phyloP scores from a whole-genome alignment of 2,797 vertebrate species.

The Hapalemur alaotrensis region DNA sequence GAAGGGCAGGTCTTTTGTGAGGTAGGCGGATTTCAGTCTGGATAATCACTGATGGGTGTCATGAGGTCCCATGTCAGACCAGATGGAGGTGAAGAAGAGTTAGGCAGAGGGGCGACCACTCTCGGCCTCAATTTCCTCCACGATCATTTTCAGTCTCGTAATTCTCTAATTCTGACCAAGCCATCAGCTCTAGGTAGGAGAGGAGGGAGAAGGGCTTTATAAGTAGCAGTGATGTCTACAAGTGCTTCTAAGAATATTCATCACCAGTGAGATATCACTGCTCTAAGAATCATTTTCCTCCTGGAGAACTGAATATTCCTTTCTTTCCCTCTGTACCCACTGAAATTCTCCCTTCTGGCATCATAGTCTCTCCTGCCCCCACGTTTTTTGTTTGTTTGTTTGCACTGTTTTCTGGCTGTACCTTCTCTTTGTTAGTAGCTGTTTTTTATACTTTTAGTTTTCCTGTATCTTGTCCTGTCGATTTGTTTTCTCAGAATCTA shows the following conservation, averaged over 20 bases:
- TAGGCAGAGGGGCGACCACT: neutral
- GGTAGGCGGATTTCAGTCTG: neutral
- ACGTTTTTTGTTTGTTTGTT: neutral
- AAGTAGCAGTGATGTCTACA: neutral
- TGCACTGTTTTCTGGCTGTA: neutral
- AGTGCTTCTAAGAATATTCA: neutral
- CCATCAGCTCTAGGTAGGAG: neutral
- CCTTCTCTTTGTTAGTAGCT: neutral
- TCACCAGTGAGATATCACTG: neutral
- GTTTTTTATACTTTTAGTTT: neutral
- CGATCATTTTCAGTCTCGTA: neutral
- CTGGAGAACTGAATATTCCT: neutral
- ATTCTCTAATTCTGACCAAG: neutral
- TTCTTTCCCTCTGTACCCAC: fast-evolving
- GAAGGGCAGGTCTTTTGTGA: neutral
- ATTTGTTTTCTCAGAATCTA: neutral
- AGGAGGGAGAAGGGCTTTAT: too few relatives aligned
- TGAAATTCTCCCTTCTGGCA: neutral
- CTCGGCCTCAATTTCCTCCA: neutral
- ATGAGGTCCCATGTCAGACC: neutral
- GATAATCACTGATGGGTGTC: neutral
- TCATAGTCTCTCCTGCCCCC: neutral
- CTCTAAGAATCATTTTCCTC: neutral
- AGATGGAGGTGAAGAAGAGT: neutral
- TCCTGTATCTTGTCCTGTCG: neutral